Conservation (phyloP, 2,797 vertebrate genomes). For the Uromys caudimaculatus region DNA sequence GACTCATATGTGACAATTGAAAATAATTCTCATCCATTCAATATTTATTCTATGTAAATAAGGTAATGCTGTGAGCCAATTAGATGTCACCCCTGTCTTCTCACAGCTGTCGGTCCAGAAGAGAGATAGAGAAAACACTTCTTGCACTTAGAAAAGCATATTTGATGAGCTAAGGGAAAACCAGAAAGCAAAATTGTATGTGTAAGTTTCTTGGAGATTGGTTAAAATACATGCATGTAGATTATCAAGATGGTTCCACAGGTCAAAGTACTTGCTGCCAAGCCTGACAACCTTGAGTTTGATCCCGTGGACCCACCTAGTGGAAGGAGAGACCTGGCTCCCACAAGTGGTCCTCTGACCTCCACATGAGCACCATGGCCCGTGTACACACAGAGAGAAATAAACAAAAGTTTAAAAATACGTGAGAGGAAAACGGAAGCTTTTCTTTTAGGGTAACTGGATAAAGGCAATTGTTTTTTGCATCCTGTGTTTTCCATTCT, state of each 20-base stretch:
- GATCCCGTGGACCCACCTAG: too few relatives aligned
- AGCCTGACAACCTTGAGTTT: neutral
- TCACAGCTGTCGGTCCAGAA: neutral
- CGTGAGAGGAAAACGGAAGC: neutral
- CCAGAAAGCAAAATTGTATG: neutral
- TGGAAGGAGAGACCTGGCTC: neutral
- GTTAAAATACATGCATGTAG: neutral
- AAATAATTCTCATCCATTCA: conserved; percentile 56
- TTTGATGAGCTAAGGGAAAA: conserved; percentile 6
- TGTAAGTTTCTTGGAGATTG: neutral
- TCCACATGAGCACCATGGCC: neutral
- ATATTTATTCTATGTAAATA: neutral
- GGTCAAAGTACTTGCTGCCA: neutral
- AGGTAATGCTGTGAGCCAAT: neutral
- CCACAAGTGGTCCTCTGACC: neutral
- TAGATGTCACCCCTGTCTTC: neutral
- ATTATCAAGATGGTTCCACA: neutral
- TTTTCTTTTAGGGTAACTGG: neutral
- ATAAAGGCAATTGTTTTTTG: neutral
- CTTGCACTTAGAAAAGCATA: conserved; percentile 32
- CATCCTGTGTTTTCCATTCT: neutral
- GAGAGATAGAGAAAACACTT: neutral
- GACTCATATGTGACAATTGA: conserved; percentile 25
- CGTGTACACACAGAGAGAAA: neutral
- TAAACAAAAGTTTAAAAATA: neutral